Evolutionary conservation across 1,140 invertebrate species (phyloP).

Genomic region (Plectrocnemia conspersa): DNA sequence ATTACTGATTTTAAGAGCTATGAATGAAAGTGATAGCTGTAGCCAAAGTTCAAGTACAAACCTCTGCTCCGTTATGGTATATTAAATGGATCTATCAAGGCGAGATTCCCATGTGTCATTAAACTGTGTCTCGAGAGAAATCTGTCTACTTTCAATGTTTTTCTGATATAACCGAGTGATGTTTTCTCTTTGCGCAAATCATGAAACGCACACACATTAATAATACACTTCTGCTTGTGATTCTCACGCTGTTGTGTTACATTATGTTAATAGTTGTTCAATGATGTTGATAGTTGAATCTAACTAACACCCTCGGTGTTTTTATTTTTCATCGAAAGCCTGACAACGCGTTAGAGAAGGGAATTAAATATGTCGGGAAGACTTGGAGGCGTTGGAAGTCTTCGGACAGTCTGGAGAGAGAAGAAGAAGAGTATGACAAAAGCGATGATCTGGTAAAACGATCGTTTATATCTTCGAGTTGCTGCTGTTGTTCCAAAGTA

Average conservation of each 20-base stretch:
- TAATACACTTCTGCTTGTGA: background rate
- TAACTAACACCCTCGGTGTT: too few relatives aligned
- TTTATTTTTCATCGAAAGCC: conserved; percentile 42
- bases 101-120: conserved; percentile 9
- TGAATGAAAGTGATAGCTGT: too few relatives aligned
- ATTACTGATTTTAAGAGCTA: too few relatives aligned
- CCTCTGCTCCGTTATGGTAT: too few relatives aligned
- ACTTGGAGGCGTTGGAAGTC: conserved; percentile 46
- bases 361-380: conserved; percentile 46
- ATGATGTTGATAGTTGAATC: background rate
- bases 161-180: too few relatives aligned
- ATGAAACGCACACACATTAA: background rate
- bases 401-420: conserved; percentile 41
- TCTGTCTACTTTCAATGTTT: too few relatives aligned
- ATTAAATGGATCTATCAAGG: too few relatives aligned
- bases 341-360: conserved; percentile 50
- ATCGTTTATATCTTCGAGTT: too few relatives aligned
- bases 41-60: too few relatives aligned
- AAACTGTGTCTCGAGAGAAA: conserved; percentile 7
- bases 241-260: background rate
- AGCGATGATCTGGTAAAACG: conserved; percentile 58
- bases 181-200: too few relatives aligned
- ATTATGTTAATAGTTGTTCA: conserved; percentile 5
- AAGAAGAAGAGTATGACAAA: conserved; percentile 51
- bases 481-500: too few relatives aligned